phyloP scores from a whole-genome alignment of 2,797 vertebrate genomes.

The Hirundo rustica region DNA sequence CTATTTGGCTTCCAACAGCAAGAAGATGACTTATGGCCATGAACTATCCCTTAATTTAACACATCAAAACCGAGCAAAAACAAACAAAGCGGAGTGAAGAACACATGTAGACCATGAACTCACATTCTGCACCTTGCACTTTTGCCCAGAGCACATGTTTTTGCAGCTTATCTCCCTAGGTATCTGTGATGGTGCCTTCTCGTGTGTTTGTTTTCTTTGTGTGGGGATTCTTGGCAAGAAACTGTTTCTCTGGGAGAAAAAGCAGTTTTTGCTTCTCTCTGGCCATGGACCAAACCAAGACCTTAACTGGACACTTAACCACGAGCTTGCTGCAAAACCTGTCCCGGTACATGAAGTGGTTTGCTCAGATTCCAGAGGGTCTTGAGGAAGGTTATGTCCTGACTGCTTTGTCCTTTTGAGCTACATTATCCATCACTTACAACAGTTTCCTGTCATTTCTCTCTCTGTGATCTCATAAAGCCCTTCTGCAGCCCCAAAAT shows the following conservation, averaged over 20 bases:
- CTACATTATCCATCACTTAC: background rate
- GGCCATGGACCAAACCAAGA: slow-evolving; percentile 12
- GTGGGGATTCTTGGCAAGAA: slow-evolving; percentile 61
- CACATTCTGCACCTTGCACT: slow-evolving; percentile 68
- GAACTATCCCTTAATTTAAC: slow-evolving; percentile 70
- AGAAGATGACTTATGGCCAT: slow-evolving; percentile 53
- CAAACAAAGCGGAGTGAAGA: slow-evolving; percentile 60
- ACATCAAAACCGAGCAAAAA: slow-evolving; percentile 62
- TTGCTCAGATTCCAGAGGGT: background rate
- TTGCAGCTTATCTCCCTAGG: slow-evolving; percentile 52
- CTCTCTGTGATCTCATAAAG: background rate
- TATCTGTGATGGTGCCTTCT: slow-evolving; percentile 43
- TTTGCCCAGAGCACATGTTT: slow-evolving; percentile 61
- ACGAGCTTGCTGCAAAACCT: background rate
- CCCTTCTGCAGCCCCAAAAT: background rate
- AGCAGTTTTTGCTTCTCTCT: slow-evolving; percentile 28
- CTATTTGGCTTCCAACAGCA: slow-evolving; percentile 62
- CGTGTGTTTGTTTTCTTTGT: slow-evolving; percentile 53
- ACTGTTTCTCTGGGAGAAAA: slow-evolving; percentile 36
- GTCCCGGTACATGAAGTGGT: accelerated
- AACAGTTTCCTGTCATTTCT: background rate
- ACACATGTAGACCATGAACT: slow-evolving; percentile 67
- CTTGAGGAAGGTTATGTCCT: background rate
- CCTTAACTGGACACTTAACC: background rate
- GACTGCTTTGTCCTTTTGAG: background rate